Conservation (phyloP, 2,888 invertebrate genomes). For the Nemoura dubitans region DNA sequence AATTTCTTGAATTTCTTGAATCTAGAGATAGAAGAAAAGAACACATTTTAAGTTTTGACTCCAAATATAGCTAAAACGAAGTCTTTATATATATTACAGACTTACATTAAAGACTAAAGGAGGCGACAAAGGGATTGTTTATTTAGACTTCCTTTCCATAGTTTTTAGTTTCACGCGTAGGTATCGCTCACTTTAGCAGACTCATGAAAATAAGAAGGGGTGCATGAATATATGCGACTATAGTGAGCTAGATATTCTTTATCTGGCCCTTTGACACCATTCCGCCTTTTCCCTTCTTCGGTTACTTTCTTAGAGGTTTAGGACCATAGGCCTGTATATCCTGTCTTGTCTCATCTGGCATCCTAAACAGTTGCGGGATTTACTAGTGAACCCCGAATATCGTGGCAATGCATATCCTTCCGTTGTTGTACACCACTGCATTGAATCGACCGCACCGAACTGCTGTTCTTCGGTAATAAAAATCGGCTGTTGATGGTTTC, state of each 20-base stretch:
- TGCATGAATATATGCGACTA: not conserved
- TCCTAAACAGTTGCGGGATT: not conserved
- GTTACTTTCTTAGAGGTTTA: constrained; percentile 14
- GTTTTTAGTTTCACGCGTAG: not conserved
- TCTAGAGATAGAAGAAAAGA: no score
- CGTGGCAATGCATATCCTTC: not conserved
- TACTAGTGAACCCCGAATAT: not conserved
- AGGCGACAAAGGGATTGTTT: not conserved
- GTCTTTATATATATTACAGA: no score
- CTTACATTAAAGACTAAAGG: no score
- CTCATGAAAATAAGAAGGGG: not conserved
- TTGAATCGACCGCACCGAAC: not conserved
- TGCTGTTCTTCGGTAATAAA: not conserved
- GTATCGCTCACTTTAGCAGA: not conserved
- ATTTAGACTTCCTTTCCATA: not conserved
- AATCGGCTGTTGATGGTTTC: not conserved
- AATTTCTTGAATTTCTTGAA: no score
- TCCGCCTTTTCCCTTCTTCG: constrained; percentile 21
- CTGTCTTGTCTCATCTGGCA: constrained; percentile 13
- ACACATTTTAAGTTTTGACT: not conserved
- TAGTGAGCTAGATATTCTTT: not conserved
- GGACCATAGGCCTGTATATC: not conserved
- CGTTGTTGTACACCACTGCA: not conserved
- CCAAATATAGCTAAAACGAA: not conserved
- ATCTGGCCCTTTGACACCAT: constrained; percentile 17